These are phyloP conservation scores for Myopa tessellatipennis DNA, from an alignment of 2,888 invertebrate species.

Conservation along the genomic window DNA sequence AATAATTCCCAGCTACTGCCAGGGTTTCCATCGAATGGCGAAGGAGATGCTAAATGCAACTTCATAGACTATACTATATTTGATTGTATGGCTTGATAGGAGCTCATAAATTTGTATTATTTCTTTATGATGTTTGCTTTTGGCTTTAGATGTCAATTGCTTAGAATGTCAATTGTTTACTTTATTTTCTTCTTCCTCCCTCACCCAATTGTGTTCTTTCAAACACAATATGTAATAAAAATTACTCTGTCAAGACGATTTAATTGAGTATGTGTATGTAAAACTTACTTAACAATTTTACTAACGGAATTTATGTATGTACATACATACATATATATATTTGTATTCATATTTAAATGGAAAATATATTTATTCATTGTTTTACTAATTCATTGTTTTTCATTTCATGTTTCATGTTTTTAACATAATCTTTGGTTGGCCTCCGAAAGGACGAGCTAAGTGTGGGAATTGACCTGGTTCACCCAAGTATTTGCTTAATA, in stretches of 20 bases:
- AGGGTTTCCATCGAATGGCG: not conserved
- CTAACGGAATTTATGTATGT: too few species aligned
- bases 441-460: too few species aligned
- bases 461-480: too few species aligned
- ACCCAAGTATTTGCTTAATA: too few species aligned
- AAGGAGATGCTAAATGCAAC: not conserved
- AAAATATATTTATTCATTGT: too few species aligned
- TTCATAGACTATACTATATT: not conserved
- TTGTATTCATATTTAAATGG: too few species aligned
- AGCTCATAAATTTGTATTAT: slow-evolving; percentile 37
- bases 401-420: too few species aligned
- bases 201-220: not conserved
- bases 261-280: too few species aligned
- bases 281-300: too few species aligned
- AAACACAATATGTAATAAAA: not conserved
- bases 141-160: slow-evolving; percentile 34
- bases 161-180: slow-evolving; percentile 27
- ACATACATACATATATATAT: too few species aligned
- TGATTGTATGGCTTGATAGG: slow-evolving; percentile 27
- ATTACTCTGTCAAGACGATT: not conserved
- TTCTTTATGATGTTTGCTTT: slow-evolving; percentile 34
- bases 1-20: slow-evolving; percentile 14
- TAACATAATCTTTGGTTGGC: too few species aligned
- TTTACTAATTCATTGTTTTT: too few species aligned
- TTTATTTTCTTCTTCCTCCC: not conserved